phyloP scores from a whole-genome alignment of 2,797 vertebrate genomes.

The Melanotaenia boesemani region DNA sequence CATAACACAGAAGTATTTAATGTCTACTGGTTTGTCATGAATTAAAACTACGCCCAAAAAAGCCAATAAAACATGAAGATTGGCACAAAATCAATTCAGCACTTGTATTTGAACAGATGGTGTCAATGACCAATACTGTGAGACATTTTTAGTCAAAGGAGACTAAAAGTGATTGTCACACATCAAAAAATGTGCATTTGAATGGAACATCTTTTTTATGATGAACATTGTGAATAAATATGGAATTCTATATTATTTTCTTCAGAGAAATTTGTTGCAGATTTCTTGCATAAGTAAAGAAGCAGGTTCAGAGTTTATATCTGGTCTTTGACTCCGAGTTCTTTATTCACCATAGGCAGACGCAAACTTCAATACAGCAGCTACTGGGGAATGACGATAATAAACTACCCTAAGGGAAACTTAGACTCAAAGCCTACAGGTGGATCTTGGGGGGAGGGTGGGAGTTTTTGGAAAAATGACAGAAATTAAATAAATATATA shows the following conservation, averaged over 20 bases:
- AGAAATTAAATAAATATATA: background rate
- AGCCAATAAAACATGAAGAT: conserved; percentile 12
- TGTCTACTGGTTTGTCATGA: conserved; percentile 44
- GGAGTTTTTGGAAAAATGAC: conserved; percentile 10
- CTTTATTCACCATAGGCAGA: conserved; percentile 33
- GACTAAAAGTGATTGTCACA: background rate
- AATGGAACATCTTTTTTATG: background rate
- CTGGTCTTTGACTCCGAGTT: conserved; percentile 31
- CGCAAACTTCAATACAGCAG: conserved; percentile 26
- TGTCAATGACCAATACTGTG: background rate
- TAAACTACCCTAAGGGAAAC: conserved; percentile 30
- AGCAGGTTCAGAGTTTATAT: conserved; percentile 27
- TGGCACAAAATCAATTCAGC: conserved; percentile 20
- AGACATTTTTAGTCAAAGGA: background rate
- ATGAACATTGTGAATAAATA: background rate
- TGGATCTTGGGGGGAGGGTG: conserved; percentile 36
- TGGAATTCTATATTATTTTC: no score
- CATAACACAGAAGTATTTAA: conserved; percentile 2
- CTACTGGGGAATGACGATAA: conserved; percentile 47
- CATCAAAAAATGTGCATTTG: background rate
- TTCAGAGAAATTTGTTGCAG: background rate
- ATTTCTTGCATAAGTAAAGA: conserved; percentile 27
- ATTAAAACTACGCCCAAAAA: conserved; percentile 20
- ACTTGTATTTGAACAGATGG: conserved; percentile 26
- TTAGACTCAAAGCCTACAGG: conserved; percentile 45